Conservation (phyloP, 2,888 invertebrate genomes). For the Cotesia congregata region DNA sequence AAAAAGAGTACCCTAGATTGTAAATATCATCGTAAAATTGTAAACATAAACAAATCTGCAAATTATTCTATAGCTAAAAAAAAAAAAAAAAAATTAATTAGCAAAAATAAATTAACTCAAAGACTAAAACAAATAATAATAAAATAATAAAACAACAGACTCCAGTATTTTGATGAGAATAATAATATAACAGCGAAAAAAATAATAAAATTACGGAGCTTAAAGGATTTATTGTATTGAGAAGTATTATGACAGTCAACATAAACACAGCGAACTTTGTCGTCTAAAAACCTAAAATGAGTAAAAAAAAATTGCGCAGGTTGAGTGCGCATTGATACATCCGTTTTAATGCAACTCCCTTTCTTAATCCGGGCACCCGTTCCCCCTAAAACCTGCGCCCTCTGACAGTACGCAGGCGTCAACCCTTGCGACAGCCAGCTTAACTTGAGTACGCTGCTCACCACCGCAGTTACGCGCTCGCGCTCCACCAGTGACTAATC, state of each 20-base stretch:
- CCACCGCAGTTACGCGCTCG: constrained; percentile 47
- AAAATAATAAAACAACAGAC: not conserved
- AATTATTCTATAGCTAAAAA: too few species aligned
- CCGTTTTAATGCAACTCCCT: not conserved
- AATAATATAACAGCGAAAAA: not conserved
- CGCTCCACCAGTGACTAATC: constrained; percentile 43
- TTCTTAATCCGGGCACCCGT: too few species aligned
- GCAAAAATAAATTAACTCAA: too few species aligned
- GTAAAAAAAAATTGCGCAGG: not conserved
- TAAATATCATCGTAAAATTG: too few species aligned
- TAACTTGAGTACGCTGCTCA: not conserved
- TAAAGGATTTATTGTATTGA: not conserved
- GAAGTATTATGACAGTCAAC: not conserved
- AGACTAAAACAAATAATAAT: not conserved
- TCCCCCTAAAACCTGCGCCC: not conserved
- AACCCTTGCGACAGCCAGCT: constrained; percentile 10
- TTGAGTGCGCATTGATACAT: not conserved
- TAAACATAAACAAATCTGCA: too few species aligned
- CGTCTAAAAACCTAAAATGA: not conserved
- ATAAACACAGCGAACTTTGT: not conserved
- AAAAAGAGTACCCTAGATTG: too few species aligned
- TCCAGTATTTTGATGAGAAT: not conserved
- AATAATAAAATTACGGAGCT: not conserved
- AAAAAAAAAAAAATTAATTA: too few species aligned
- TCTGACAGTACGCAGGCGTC: not conserved